phyloP scores from a whole-genome alignment of 2,797 vertebrate genomes.

The Neosilurus hyrtlii region DNA sequence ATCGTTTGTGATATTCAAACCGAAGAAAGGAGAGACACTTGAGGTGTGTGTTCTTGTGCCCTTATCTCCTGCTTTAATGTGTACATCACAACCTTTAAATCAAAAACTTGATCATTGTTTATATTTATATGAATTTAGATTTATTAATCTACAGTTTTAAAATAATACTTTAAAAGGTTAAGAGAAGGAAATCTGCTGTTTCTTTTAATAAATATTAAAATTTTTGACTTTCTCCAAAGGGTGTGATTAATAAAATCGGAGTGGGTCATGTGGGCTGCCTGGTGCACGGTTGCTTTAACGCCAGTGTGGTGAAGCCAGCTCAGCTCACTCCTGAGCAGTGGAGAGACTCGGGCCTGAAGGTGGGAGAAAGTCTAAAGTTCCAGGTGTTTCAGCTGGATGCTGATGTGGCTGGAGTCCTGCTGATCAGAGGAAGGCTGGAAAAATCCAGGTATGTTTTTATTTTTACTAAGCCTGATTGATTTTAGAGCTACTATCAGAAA shows the following conservation, averaged over 20 bases:
- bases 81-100: too few relatives aligned
- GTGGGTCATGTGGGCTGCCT: conserved; percentile 88
- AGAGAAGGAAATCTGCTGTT: neutral
- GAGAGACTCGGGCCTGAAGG: conserved; percentile 76
- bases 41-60: conserved; percentile 68
- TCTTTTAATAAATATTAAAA: neutral
- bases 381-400: conserved; percentile 86
- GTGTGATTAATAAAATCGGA: conserved; percentile 89
- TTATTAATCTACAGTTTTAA: neutral
- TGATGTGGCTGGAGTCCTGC: conserved; percentile 85
- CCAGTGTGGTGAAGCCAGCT: conserved; percentile 85
- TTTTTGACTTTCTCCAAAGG: conserved; percentile 66
- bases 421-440: conserved; percentile 83
- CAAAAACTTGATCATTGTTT: neutral
- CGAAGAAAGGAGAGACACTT: conserved; percentile 80
- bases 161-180: neutral
- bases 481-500: neutral
- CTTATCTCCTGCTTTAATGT: neutral
- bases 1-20: conserved; percentile 86
- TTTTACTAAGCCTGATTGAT: neutral
- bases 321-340: conserved; percentile 78
- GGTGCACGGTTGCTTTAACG: conserved; percentile 94
- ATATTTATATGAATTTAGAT: neutral
- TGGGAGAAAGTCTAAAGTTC: conserved; percentile 85
- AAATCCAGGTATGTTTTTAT: conserved; percentile 70